phyloP scores from a whole-genome alignment of 2,888 invertebrate genomes.

The Lepidocyrtinus sp. region DNA sequence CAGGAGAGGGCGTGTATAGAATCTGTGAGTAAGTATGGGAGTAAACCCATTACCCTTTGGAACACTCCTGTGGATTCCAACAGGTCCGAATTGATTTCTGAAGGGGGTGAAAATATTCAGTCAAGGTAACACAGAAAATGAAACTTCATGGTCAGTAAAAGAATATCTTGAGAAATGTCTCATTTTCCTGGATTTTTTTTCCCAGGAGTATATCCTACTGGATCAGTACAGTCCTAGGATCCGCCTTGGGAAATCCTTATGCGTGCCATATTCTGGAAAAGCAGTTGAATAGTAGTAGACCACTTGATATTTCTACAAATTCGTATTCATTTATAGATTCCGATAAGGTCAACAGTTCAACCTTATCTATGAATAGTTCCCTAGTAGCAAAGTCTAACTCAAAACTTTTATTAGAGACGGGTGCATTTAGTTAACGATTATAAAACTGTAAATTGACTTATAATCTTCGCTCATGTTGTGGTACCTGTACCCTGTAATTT shows the following conservation, averaged over 20 bases:
- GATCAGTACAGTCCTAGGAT: conserved; percentile 64
- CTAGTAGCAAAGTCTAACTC: not conserved
- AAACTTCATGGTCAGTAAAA: too few species aligned
- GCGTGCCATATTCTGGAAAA: conserved; percentile 64
- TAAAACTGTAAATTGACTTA: not conserved
- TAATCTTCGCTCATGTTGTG: not conserved
- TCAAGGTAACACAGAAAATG: too few species aligned
- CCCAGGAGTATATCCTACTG: conserved; percentile 50
- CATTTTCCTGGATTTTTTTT: not conserved
- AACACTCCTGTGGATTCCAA: too few species aligned
- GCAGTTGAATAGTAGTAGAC: conserved; percentile 16
- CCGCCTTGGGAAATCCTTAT: conserved; percentile 58
- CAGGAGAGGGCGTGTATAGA: conserved; percentile 35
- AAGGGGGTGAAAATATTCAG: not conserved
- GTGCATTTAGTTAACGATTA: conserved; percentile 49
- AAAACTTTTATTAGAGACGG: conserved; percentile 17
- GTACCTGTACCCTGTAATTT: too few species aligned
- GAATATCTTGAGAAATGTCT: too few species aligned
- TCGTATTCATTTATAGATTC: not conserved
- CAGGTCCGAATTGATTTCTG: too few species aligned
- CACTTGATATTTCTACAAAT: not conserved
- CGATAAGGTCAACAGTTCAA: not conserved
- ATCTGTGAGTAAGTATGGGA: conserved; percentile 28
- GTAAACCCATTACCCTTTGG: conserved; percentile 34
- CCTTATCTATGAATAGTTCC: not conserved